Conservation (phyloP, 1,140 invertebrate genomes). For the Drosophila chauvacae region DNA sequence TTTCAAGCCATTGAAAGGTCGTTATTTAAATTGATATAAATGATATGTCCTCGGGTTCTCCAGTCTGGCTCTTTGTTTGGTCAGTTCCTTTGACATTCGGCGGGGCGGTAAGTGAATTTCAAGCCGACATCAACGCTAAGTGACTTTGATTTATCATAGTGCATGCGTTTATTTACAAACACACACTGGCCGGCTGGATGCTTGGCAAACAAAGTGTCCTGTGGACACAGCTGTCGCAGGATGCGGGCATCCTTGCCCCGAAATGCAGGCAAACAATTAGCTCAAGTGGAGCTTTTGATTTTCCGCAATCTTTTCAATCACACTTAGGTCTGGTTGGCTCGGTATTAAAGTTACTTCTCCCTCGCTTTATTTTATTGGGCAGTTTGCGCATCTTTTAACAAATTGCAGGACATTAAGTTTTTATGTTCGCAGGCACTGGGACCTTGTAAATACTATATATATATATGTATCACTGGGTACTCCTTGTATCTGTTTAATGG, state of each 20-base stretch:
- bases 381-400: constrained; percentile 66
- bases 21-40: constrained; percentile 84
- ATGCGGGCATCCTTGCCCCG: constrained; percentile 15
- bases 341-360: constrained; percentile 33
- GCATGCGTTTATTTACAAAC: constrained; percentile 41
- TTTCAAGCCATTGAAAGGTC: constrained; percentile 70
- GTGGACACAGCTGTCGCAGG: constrained; percentile 41
- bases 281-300: constrained; percentile 37
- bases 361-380: constrained; percentile 51
- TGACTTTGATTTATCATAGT: constrained; percentile 77
- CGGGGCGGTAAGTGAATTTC: constrained; percentile 65
- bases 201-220: constrained; percentile 31
- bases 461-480: constrained; percentile 10
- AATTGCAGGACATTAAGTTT: constrained; percentile 69
- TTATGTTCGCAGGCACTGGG: constrained; percentile 60
- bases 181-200: constrained; percentile 1
- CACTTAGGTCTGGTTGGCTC: constrained; percentile 1
- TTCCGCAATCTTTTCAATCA: constrained; percentile 32
- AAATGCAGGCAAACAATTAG: constrained; percentile 42
- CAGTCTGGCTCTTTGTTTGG: constrained; percentile 40
- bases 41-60: constrained; percentile 65
- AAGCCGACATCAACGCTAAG: constrained; percentile 63
- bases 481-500: constrained; percentile 32
- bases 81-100: constrained; percentile 68
- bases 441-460: constrained; percentile 10